Evolutionary conservation across 1,140 invertebrate genomes (phyloP), one percentile per base, ranked within the genome.

Genomic region (Venturia canescens): DNA sequence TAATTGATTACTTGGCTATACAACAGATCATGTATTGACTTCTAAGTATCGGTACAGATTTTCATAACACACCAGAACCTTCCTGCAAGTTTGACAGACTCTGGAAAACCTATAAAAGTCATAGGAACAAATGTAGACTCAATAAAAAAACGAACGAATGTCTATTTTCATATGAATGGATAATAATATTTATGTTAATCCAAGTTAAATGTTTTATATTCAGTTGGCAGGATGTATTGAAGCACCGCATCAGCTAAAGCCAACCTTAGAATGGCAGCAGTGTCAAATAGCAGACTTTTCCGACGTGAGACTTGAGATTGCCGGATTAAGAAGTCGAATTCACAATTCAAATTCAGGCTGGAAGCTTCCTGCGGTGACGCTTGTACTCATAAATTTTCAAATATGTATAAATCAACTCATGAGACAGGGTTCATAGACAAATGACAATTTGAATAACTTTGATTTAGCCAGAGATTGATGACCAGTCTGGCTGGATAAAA

Each of bases 211-310:
- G 69, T 9, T 44, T 77, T 50, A 34, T 29, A 44, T 9, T 69
- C 26, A 90, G 86, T 87, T 89, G 80, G 88, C 88, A 87, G 88
- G 86, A 76, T 91, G 91, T 76, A 76, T 88, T 18, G 88, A 92
- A 82, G 93, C 93, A 23, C 93, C 94, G 48, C 82, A 77, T 50
- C 89, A 86, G 23, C 88, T 91, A 70, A 86, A 85, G 5, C 92
- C 93, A 26, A 86, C 88, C 0, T 13, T 89, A 18, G 86, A 91
- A 38, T 94, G 94, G 93, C 92, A 94, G 77, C 85, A 91, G 38
- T 85, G 85, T 82, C 93, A 94, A 85, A 84, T 93, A 0, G 88
- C 89, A 27, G 90, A 94, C 80, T 94, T 94, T 89, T 92, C 93
- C 1, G 75, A 90, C 34, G 70, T 92, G 4, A 90, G 93, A 90